A percentile compares a stretch with the other conserved stretches of the same genome.
These are phyloP conservation scores for Ooceraea biroi DNA, from an alignment of 1,140 invertebrate genomes.

Conservation along the genomic window DNA sequence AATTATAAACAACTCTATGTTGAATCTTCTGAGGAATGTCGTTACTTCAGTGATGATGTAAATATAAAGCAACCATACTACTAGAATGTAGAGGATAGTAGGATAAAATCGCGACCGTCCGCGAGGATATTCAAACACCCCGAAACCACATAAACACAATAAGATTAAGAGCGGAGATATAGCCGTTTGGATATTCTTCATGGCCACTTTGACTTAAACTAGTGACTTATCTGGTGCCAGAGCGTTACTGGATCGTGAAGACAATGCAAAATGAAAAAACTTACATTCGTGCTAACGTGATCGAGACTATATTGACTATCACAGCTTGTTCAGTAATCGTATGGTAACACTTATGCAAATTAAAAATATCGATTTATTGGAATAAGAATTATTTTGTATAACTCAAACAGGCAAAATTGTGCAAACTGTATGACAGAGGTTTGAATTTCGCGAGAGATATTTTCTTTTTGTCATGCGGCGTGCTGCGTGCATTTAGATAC, in stretches of 20 bases:
- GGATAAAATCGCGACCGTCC: not conserved
- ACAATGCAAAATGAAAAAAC: not conserved
- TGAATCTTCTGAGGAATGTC: not conserved
- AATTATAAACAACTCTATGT: not conserved
- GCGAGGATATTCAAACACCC: slow-evolving; percentile 23
- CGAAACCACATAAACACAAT: slow-evolving; percentile 20
- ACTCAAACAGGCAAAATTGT: not conserved
- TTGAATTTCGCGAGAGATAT: no score
- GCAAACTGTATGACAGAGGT: not conserved
- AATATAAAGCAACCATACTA: not conserved
- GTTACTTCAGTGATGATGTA: not conserved
- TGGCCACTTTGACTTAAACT: not conserved
- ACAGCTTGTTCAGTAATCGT: not conserved
- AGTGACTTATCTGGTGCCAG: not conserved
- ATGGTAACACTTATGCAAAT: not conserved
- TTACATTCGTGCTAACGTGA: not conserved
- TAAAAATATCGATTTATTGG: not conserved
- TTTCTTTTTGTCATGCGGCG: no score
- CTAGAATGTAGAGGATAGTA: slow-evolving; percentile 2
- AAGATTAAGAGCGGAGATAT: slow-evolving; percentile 5
- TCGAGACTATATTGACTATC: not conserved
- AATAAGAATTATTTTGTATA: not conserved
- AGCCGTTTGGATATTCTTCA: slow-evolving; percentile 12
- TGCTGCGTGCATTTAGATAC: no score
- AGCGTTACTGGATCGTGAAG: not conserved